Evolutionary conservation across 2,113 vertebrate genomes (phyloP).

Genomic region (Archocentrus centrarchus): DNA sequence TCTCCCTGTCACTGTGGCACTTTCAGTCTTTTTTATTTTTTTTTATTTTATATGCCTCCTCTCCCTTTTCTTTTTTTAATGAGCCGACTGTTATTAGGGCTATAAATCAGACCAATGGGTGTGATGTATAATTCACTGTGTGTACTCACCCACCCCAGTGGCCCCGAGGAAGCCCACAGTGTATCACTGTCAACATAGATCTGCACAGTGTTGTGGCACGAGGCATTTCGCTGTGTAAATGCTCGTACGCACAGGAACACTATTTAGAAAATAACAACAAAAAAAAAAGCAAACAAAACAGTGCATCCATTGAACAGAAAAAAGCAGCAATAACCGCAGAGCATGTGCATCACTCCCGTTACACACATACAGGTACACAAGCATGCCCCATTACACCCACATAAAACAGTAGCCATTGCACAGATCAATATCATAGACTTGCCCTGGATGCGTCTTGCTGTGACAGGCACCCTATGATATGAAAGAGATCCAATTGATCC

Average conservation of each 20-base stretch:
- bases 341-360: not conserved
- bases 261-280: slow-evolving; percentile 7
- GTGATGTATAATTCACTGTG: slow-evolving; percentile 99
- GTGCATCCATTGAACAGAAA: slow-evolving; percentile 69
- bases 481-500: slow-evolving; percentile 92
- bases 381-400: slow-evolving; percentile 69
- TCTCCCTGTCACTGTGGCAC: slow-evolving; percentile 72
- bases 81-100: slow-evolving; percentile 99
- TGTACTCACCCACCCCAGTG: slow-evolving; percentile 96
- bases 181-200: slow-evolving; percentile 93
- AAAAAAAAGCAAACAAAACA: not conserved
- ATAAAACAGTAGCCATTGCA: slow-evolving; percentile 84
- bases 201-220: slow-evolving; percentile 59
- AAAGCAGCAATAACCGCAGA: not conserved
- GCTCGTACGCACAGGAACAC: not conserved
- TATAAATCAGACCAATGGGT: slow-evolving; percentile 98
- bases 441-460: slow-evolving; percentile 81
- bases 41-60: slow-evolving; percentile 80
- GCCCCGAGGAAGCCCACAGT: slow-evolving; percentile 95
- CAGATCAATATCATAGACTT: slow-evolving; percentile 87
- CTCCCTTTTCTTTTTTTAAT: slow-evolving; percentile 93
- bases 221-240: slow-evolving; percentile 39
- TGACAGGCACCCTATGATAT: slow-evolving; percentile 82
- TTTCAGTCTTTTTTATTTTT: slow-evolving; percentile 67
- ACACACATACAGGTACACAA: slow-evolving; percentile 69